phyloP scores from a whole-genome alignment of 92 coral and sea anemone genomes.

The Phenganax stokvisi region DNA sequence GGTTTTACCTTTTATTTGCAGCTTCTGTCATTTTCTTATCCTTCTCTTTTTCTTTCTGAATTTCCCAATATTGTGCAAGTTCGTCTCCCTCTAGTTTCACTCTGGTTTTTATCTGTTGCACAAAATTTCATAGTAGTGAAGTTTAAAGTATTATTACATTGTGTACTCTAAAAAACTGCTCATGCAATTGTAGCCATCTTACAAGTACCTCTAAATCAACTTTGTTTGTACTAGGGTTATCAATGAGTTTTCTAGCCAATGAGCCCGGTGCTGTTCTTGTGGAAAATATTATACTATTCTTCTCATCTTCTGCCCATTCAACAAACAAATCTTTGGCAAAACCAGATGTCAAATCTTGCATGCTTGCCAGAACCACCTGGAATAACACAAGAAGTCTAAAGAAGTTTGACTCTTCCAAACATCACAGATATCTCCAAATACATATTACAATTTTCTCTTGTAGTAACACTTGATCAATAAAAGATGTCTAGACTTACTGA shows the following conservation, averaged over 20 bases:
- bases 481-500: too few relatives aligned
- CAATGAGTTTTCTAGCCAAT: conserved; percentile 75
- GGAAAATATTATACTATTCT: conserved; percentile 78
- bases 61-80: conserved; percentile 67
- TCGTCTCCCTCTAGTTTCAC: conserved; percentile 85
- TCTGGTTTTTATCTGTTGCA: conserved; percentile 62
- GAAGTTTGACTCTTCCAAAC: neutral
- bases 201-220: conserved; percentile 76
- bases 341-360: conserved; percentile 85
- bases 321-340: conserved; percentile 84
- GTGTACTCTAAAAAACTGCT: neutral
- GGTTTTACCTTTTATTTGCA: conserved; percentile 54
- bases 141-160: neutral
- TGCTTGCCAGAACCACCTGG: conserved; percentile 84
- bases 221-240: conserved; percentile 64
- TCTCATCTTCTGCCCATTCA: conserved; percentile 89
- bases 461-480: too few relatives aligned
- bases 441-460: too few relatives aligned
- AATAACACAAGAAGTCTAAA: neutral
- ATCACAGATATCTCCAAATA: too few relatives aligned
- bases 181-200: neutral
- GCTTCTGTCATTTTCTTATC: conserved; percentile 54
- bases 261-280: conserved; percentile 88
- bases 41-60: conserved; percentile 76
- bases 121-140: neutral